phyloP scores from a whole-genome alignment of 2,888 invertebrate species.

The Drosophila atripex region DNA sequence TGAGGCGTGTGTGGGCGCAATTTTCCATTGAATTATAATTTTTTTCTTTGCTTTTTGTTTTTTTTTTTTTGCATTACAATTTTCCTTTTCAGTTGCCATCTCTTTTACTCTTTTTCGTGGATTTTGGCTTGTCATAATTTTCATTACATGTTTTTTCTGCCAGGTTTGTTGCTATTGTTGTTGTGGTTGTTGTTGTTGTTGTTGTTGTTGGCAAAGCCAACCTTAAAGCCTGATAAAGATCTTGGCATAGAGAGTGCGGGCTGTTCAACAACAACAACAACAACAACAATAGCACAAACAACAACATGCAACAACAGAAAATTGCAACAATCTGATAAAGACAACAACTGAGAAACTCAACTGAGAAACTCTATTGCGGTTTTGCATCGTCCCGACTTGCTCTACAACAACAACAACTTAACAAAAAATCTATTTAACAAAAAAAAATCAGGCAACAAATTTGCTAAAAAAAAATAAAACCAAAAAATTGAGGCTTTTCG shows the following conservation, averaged over 20 bases:
- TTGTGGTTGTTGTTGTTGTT: constrained; percentile 22
- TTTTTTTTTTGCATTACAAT: constrained; percentile 42
- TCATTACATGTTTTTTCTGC: constrained; percentile 71
- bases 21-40: constrained; percentile 77
- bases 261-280: constrained; percentile 49
- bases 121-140: constrained; percentile 77
- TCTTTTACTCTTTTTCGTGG: constrained; percentile 5
- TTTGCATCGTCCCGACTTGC: constrained; percentile 9
- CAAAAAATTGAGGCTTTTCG: too few relatives aligned
- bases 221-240: constrained; percentile 76
- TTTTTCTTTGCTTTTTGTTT: constrained; percentile 30
- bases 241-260: constrained; percentile 64
- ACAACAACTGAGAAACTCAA: constrained; percentile 50
- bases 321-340: constrained; percentile 78
- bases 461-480: neutral
- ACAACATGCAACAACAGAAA: constrained; percentile 55
- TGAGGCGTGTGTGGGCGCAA: constrained; percentile 69
- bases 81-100: constrained; percentile 20
- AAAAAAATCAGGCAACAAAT: neutral
- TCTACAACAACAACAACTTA: neutral
- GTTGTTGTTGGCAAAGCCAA: constrained; percentile 53
- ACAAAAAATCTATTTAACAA: neutral
- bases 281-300: constrained; percentile 42
- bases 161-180: constrained; percentile 39
- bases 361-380: constrained; percentile 41